Percentiles rank a stretch among this genome's conserved stretches.
Conservation (phyloP, 2,113 vertebrate genomes). For the Tursiops truncatus region DNA sequence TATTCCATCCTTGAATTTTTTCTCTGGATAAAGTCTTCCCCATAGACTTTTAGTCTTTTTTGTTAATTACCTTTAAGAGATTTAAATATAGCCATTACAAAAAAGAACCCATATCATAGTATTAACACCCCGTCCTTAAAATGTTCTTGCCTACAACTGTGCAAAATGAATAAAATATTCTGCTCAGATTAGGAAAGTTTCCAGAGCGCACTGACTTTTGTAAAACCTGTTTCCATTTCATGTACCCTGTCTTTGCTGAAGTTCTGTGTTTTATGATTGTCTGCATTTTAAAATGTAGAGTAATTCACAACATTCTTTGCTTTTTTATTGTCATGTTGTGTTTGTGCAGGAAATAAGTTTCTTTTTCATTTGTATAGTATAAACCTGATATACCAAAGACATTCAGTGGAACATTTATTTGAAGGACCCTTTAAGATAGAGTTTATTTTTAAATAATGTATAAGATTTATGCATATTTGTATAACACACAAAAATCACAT, state of each 20-base stretch:
- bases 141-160: not conserved
- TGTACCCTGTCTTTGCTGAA: conserved; percentile 1
- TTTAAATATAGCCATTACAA: conserved; percentile 43
- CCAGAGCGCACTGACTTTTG: conserved; percentile 9
- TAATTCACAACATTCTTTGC: conserved; percentile 45
- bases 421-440: conserved; percentile 35
- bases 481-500: conserved; percentile 34
- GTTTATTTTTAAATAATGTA: conserved; percentile 37
- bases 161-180: conserved; percentile 7
- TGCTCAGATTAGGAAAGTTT: not conserved
- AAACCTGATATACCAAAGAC: not conserved
- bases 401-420: conserved; percentile 7
- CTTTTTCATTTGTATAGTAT: conserved; percentile 33
- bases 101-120: not conserved
- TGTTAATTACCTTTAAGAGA: conserved; percentile 3
- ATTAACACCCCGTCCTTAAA: not conserved
- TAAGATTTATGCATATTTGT: conserved; percentile 61
- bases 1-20: conserved; percentile 32
- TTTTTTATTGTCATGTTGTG: conserved; percentile 53
- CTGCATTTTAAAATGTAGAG: conserved; percentile 48
- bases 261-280: conserved; percentile 52
- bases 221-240: conserved; percentile 8
- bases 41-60: conserved; percentile 3
- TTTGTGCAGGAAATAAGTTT: conserved; percentile 54
- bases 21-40: conserved; percentile 20